Percentiles rank a stretch among this genome's conserved stretches.
Evolutionary conservation across 2,113 vertebrate genomes (phyloP).

Genomic region (Grammomys dolichurus): DNA sequence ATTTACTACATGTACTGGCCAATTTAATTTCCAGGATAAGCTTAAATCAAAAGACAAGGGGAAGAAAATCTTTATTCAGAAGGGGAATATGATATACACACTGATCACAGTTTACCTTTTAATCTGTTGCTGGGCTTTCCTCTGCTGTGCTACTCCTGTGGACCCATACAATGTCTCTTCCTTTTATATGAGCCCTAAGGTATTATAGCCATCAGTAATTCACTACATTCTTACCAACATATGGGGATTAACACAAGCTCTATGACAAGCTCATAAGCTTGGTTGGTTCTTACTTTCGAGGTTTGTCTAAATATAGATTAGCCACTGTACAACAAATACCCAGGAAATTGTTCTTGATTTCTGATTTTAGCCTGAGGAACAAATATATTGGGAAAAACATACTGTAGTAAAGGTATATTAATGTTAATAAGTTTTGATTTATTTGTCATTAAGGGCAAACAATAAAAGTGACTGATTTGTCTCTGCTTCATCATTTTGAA

Average conservation of each 20-base stretch:
- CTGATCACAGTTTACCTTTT: constrained; percentile 13
- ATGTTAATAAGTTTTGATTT: constrained; percentile 51
- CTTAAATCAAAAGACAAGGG: background rate
- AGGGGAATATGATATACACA: background rate
- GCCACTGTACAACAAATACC: background rate
- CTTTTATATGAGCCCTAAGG: background rate
- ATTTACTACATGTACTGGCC: background rate
- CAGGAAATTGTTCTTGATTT: constrained; percentile 39
- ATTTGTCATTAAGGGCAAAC: constrained; percentile 7
- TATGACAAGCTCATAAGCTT: background rate
- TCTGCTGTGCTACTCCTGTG: background rate
- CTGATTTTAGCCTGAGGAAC: constrained; percentile 17
- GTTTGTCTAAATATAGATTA: constrained; percentile 31
- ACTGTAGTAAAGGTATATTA: background rate
- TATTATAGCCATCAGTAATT: background rate
- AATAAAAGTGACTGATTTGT: constrained; percentile 24
- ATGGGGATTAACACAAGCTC: background rate
- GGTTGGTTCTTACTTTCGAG: constrained; percentile 3
- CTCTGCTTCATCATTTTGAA: constrained; percentile 51
- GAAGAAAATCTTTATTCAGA: background rate
- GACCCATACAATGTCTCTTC: constrained; percentile 4
- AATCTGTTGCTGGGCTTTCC: background rate
- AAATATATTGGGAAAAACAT: background rate
- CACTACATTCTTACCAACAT: background rate
- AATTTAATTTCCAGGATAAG: constrained; percentile 27